Conservation (phyloP, 2,888 invertebrate species). For the Calliopum simillimum region DNA sequence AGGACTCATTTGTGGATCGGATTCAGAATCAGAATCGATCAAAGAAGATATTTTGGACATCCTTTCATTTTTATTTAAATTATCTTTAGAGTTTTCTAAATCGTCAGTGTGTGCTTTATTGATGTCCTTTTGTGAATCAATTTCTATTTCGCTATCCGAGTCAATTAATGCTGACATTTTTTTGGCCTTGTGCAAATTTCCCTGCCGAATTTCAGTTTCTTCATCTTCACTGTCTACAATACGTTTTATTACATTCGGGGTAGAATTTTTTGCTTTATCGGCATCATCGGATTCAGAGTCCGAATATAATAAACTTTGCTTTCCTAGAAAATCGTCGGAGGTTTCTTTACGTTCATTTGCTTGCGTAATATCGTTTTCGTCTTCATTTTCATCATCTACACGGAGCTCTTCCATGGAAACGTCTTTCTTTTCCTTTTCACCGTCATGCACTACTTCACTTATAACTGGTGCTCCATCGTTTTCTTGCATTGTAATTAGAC, state of each 20-base stretch:
- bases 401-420: conserved; percentile 45
- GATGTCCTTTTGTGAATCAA: background rate
- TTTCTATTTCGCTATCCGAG: conserved; percentile 45
- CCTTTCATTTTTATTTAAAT: background rate
- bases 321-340: conserved; percentile 57
- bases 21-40: conserved; percentile 31
- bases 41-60: conserved; percentile 36
- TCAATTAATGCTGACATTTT: conserved; percentile 43
- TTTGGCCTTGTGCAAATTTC: background rate
- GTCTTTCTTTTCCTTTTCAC: background rate
- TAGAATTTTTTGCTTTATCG: conserved; percentile 28
- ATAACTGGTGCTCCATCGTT: background rate
- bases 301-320: conserved; percentile 57
- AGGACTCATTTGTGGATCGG: background rate
- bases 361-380: conserved; percentile 46
- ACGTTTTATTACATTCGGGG: conserved; percentile 35
- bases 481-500: background rate
- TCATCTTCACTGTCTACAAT: conserved; percentile 50
- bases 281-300: conserved; percentile 53
- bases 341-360: conserved; percentile 52
- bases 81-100: too few relatives aligned
- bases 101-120: background rate
- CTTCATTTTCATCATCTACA: conserved; percentile 44
- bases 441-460: background rate
- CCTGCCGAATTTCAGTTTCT: conserved; percentile 40